Percentiles rank a stretch among this genome's conserved stretches.
Conservation (phyloP, 2,113 vertebrate species). For the Heterochromis multidens region DNA sequence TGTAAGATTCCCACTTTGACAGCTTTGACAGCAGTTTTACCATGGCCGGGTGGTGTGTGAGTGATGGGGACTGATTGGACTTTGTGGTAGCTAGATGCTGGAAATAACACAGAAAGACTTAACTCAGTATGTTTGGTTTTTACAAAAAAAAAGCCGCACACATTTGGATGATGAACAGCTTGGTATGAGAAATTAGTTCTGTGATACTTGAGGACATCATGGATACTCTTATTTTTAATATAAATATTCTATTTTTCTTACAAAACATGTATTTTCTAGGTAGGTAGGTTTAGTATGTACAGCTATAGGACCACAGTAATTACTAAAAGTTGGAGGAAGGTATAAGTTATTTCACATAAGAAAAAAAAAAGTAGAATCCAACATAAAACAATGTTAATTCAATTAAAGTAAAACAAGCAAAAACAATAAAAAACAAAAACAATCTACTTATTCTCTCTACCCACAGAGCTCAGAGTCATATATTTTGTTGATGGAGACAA, state of each 20-base stretch:
- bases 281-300: neutral
- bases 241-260: neutral
- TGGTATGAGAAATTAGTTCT: constrained; percentile 24
- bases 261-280: neutral
- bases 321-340: neutral
- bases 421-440: no score
- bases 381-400: neutral
- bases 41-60: constrained; percentile 26
- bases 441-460: neutral
- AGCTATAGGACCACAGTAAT: neutral
- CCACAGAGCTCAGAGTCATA: neutral
- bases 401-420: neutral
- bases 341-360: neutral
- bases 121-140: neutral
- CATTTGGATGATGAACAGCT: constrained; percentile 9
- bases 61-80: neutral
- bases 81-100: constrained; percentile 27
- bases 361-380: neutral
- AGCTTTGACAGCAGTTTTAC: constrained; percentile 64
- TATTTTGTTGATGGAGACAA: constrained; percentile 28
- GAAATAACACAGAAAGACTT: constrained; percentile 52
- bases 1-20: constrained; percentile 80
- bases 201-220: neutral
- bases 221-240: neutral
- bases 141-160: neutral